phyloP scores from a whole-genome alignment of 1,140 invertebrate genomes.

The Venturia canescens region DNA sequence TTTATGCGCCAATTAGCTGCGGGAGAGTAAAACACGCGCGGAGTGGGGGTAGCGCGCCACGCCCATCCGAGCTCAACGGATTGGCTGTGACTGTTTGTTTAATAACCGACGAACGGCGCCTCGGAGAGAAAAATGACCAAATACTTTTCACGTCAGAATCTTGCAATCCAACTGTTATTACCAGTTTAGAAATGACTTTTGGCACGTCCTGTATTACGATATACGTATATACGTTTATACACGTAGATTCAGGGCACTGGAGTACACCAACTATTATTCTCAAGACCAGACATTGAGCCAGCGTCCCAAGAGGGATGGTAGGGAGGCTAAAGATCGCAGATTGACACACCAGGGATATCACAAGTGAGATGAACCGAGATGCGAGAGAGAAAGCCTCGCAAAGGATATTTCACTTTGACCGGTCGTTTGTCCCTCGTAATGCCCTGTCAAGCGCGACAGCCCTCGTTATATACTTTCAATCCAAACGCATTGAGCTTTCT shows the following conservation, averaged over 20 bases:
- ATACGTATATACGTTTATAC: not conserved
- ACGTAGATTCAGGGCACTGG: constrained; percentile 28
- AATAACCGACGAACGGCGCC: too few relatives aligned
- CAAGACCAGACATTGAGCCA: constrained; percentile 30
- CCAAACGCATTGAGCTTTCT: not conserved
- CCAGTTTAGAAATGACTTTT: too few relatives aligned
- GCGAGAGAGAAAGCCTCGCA: constrained; percentile 24
- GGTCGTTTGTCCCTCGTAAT: constrained; percentile 38
- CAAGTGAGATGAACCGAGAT: constrained; percentile 19
- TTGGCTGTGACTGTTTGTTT: not conserved
- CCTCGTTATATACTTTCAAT: constrained; percentile 19
- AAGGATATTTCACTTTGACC: constrained; percentile 43
- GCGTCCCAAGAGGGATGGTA: constrained; percentile 11
- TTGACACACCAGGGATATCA: constrained; percentile 39
- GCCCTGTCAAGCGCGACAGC: constrained; percentile 33
- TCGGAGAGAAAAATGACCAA: not conserved
- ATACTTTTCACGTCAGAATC: too few relatives aligned
- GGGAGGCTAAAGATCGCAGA: constrained; percentile 42
- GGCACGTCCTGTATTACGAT: not conserved
- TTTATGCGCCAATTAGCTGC: too few relatives aligned
- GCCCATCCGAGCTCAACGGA: not conserved
- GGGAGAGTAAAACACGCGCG: too few relatives aligned
- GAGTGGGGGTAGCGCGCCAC: too few relatives aligned
- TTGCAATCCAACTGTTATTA: not conserved
- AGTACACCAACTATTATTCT: constrained; percentile 20